Conservation (phyloP, 2,113 vertebrate genomes). For the Phalacrocorax pelagicus region DNA sequence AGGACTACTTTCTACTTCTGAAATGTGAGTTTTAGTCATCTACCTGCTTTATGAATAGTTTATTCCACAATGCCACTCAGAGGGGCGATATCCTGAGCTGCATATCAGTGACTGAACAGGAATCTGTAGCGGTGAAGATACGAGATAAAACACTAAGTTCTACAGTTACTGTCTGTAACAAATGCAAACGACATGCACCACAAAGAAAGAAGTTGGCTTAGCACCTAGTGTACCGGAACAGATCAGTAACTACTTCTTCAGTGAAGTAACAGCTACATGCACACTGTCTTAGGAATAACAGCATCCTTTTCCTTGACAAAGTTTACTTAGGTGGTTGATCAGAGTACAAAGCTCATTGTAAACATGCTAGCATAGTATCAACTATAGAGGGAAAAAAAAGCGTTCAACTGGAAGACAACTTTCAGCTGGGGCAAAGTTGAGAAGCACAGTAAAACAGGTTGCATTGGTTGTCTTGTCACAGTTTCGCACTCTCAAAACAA, state of each 20-base stretch:
- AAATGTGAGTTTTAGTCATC: not conserved
- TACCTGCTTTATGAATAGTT: not conserved
- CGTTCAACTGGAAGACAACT: not conserved
- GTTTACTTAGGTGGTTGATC: not conserved
- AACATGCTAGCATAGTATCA: not conserved
- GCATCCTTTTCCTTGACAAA: not conserved
- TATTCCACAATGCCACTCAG: not conserved
- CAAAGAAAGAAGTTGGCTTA: not conserved
- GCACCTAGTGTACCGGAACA: not conserved
- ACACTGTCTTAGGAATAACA: not conserved
- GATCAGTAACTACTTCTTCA: not conserved
- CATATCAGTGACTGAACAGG: not conserved
- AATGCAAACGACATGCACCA: not conserved
- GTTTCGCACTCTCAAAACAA: constrained; percentile 32
- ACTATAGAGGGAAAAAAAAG: not conserved
- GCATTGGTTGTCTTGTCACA: not conserved
- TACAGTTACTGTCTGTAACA: not conserved
- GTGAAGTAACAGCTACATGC: not conserved
- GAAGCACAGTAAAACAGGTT: not conserved
- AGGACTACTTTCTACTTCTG: not conserved
- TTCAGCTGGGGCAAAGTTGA: not conserved
- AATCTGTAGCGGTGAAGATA: not conserved
- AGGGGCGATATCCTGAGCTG: not conserved
- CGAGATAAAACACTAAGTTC: not conserved
- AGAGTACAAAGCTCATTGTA: not conserved